Conservation (phyloP, 1,140 invertebrate species). For the Diprion similis region DNA sequence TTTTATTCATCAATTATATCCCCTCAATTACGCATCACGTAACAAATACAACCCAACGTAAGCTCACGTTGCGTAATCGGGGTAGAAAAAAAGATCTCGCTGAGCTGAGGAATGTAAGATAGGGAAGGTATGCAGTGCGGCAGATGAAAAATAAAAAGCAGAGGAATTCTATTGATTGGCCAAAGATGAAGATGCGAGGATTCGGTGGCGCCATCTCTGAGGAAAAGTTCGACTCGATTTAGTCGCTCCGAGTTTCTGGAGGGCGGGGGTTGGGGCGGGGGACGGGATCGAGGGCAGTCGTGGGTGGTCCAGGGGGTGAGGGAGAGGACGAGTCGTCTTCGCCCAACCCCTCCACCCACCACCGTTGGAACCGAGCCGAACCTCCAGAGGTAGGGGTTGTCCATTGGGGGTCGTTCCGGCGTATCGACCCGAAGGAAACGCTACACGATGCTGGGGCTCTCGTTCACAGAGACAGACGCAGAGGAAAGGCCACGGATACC, state of each 20-base stretch:
- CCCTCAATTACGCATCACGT: too few species aligned
- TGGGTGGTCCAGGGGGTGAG: neutral
- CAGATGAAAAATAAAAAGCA: too few species aligned
- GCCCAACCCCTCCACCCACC: neutral
- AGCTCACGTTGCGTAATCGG: too few species aligned
- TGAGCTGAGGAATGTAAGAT: too few species aligned
- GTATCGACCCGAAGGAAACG: neutral
- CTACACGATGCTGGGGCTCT: neutral
- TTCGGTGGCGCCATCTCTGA: slow-evolving; percentile 1
- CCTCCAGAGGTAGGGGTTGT: neutral
- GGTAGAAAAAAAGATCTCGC: too few species aligned
- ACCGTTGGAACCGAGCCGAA: neutral
- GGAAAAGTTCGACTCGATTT: neutral
- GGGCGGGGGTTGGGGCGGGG: neutral
- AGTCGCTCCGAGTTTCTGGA: neutral
- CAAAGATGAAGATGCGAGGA: neutral
- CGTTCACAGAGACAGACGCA: too few species aligned
- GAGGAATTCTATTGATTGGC: too few species aligned
- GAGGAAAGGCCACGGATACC: too few species aligned
- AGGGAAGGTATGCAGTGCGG: too few species aligned
- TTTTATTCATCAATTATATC: too few species aligned
- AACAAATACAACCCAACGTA: too few species aligned
- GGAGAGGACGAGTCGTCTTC: neutral
- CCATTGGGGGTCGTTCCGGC: neutral
- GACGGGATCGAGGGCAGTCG: neutral